Conservation (phyloP, 2,888 invertebrate species). For the Cremastobaeus sp. region DNA sequence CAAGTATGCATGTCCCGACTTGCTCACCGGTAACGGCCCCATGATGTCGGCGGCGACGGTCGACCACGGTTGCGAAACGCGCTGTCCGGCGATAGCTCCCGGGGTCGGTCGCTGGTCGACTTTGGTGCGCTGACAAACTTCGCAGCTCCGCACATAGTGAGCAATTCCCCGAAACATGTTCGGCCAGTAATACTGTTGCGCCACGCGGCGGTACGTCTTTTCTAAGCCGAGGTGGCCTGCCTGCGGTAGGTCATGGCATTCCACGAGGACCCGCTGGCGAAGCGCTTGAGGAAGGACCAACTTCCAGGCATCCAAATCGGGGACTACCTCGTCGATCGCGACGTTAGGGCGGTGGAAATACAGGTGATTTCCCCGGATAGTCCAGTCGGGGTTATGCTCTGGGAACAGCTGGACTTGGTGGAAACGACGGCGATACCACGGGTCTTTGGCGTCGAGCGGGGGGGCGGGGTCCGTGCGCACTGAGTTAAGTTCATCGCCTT, state of each 20-base stretch:
- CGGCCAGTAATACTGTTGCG: not conserved
- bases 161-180: not conserved
- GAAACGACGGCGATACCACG: too few species aligned
- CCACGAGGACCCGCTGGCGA: not conserved
- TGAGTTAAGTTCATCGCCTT: too few species aligned
- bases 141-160: slow-evolving; percentile 1
- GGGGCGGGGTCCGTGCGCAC: too few species aligned
- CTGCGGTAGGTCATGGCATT: slow-evolving; percentile 7
- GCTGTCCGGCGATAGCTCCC: not conserved
- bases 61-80: not conserved
- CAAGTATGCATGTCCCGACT: not conserved
- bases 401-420: too few species aligned
- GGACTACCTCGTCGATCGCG: not conserved
- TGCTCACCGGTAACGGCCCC: slow-evolving; percentile 51
- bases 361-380: too few species aligned
- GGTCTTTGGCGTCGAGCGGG: too few species aligned
- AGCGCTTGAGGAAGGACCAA: slow-evolving; percentile 3
- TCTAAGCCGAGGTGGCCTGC: slow-evolving; percentile 7
- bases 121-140: slow-evolving; percentile 2
- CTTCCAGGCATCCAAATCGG: slow-evolving; percentile 13
- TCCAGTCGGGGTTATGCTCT: too few species aligned
- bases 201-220: slow-evolving; percentile 9
- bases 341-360: not conserved
- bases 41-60: slow-evolving; percentile 18
- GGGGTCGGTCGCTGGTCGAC: not conserved